phyloP scores from a whole-genome alignment of 2,797 vertebrate species.

The Myotis myotis region DNA sequence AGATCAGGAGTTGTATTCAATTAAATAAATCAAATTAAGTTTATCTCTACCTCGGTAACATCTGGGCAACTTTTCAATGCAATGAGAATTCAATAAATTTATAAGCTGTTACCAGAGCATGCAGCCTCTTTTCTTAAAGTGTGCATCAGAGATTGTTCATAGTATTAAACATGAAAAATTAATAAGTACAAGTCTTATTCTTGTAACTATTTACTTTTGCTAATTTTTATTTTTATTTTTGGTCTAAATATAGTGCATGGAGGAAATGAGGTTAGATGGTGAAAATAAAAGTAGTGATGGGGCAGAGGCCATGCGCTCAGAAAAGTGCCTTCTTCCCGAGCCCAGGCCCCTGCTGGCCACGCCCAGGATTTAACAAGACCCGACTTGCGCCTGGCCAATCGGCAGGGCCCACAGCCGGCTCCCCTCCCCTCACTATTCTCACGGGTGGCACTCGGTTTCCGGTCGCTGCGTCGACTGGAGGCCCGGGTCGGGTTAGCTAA shows the following conservation, averaged over 20 bases:
- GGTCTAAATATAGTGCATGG: background rate
- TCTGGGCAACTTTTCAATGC: background rate
- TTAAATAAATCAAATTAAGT: background rate
- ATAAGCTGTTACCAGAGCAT: background rate
- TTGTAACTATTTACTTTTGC: background rate
- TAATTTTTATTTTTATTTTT: background rate
- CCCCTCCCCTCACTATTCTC: too few relatives aligned
- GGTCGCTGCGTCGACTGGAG: too few relatives aligned
- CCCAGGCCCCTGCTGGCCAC: too few relatives aligned
- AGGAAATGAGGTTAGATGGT: background rate
- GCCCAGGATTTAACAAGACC: too few relatives aligned
- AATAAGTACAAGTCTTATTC: background rate
- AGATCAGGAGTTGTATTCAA: background rate
- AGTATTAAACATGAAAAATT: background rate
- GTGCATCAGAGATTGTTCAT: background rate
- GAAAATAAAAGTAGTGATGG: background rate
- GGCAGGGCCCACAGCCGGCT: too few relatives aligned
- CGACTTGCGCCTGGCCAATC: too few relatives aligned
- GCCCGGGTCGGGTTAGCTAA: too few relatives aligned
- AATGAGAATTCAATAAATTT: slow-evolving; percentile 1
- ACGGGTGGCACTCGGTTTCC: too few relatives aligned
- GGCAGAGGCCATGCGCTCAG: too few relatives aligned
- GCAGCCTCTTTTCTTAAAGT: background rate
- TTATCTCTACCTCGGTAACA: background rate
- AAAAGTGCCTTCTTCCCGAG: too few relatives aligned